These are phyloP conservation scores for Thymelicus lineola DNA, from an alignment of 2,888 invertebrate genomes.

Conservation along the genomic window DNA sequence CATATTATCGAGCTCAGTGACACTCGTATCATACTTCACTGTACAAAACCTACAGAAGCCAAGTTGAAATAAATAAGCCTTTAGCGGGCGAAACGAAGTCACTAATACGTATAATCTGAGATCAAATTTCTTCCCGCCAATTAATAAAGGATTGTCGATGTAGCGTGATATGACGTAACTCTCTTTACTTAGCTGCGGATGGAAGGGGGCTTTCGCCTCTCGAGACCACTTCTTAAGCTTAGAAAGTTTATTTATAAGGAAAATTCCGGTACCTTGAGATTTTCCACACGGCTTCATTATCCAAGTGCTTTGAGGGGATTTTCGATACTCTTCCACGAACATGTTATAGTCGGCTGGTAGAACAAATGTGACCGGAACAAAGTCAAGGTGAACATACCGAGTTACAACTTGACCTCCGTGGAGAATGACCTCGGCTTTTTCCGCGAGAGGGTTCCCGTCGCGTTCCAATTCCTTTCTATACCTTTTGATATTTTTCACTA, in stretches of 20 bases:
- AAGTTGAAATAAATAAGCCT: conserved; percentile 94
- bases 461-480: conserved; percentile 95
- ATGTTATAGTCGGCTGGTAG: conserved; percentile 98
- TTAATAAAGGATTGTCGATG: conserved; percentile 97
- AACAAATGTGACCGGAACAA: conserved; percentile 97
- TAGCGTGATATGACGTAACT: conserved; percentile 98
- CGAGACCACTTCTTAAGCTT: conserved; percentile 96
- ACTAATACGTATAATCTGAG: conserved; percentile 96
- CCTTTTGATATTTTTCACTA: conserved; percentile 99
- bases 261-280: conserved; percentile 97
- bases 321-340: conserved; percentile 98
- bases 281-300: conserved; percentile 99
- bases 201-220: conserved; percentile 91
- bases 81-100: conserved; percentile 96
- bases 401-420: conserved; percentile 87
- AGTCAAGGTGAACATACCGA: conserved; percentile 93
- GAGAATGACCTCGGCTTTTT: conserved; percentile 85
- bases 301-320: conserved; percentile 97
- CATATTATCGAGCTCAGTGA: conserved; percentile 95
- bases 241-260: conserved; percentile 97
- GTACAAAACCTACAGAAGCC: conserved; percentile 99
- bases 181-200: conserved; percentile 93
- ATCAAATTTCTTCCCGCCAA: conserved; percentile 98
- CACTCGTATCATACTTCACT: conserved; percentile 96
- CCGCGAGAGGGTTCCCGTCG: conserved; percentile 94